Evolutionary conservation across 2,888 invertebrate genomes (phyloP).

Genomic region (Rhagonycha lutea): DNA sequence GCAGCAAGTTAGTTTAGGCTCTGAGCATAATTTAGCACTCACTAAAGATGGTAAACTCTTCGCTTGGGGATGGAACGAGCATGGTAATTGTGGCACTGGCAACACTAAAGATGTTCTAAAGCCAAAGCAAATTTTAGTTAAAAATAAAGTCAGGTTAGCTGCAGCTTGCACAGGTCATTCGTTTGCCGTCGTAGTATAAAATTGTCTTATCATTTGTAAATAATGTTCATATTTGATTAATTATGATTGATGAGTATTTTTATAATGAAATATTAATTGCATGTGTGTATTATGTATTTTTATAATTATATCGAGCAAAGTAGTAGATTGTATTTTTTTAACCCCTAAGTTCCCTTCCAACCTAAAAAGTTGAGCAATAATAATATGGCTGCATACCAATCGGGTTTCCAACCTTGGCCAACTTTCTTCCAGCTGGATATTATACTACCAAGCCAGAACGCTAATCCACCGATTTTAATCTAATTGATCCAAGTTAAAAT

Average conservation of each 20-base stretch:
- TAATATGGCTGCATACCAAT: too few species aligned
- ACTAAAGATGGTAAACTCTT: constrained; percentile 67
- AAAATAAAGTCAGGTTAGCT: constrained; percentile 38
- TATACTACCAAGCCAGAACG: too few species aligned
- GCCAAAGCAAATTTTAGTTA: constrained; percentile 52
- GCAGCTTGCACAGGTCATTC: constrained; percentile 60
- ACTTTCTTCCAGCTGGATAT: too few species aligned
- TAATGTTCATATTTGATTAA: constrained; percentile 27
- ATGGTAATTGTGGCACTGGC: constrained; percentile 80
- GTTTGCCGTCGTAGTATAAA: constrained; percentile 56
- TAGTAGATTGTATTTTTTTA: background rate
- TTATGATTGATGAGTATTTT: constrained; percentile 48
- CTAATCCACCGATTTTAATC: too few species aligned
- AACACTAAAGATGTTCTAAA: constrained; percentile 54
- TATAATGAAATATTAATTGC: constrained; percentile 47
- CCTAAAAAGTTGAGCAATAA: background rate
- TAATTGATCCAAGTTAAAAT: too few species aligned
- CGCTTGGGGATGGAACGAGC: constrained; percentile 92
- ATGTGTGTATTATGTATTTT: constrained; percentile 52
- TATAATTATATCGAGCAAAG: constrained; percentile 48
- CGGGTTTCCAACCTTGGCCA: too few species aligned
- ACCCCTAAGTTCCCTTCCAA: background rate
- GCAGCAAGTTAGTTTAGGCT: constrained; percentile 68
- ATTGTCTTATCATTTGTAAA: constrained; percentile 30
- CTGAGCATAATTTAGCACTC: constrained; percentile 78